Conservation (phyloP, 2,113 vertebrate genomes). For the Sigmodon hispidus region DNA sequence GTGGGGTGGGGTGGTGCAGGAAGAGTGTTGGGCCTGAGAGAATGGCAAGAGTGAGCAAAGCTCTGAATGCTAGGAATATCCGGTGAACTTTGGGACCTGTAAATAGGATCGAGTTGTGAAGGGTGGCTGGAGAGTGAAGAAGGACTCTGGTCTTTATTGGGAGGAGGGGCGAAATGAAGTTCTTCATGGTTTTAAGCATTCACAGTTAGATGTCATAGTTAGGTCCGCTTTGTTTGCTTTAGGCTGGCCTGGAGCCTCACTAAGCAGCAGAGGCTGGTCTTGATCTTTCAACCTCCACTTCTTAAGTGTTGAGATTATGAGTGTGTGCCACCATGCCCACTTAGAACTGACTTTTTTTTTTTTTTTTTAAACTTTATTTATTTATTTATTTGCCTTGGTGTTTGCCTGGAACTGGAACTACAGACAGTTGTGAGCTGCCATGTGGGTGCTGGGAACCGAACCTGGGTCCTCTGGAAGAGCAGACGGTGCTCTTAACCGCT, state of each 20-base stretch:
- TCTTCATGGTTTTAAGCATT: constrained; percentile 31
- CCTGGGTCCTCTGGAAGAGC: too few relatives aligned
- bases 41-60: background rate
- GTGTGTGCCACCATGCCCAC: background rate
- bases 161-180: constrained; percentile 6
- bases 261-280: background rate
- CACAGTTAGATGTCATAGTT: background rate
- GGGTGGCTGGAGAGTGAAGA: background rate
- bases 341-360: background rate
- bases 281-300: background rate
- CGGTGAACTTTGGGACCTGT: background rate
- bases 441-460: too few relatives aligned
- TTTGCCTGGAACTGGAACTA: too few relatives aligned
- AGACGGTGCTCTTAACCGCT: too few relatives aligned
- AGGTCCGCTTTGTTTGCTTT: background rate
- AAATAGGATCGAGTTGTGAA: background rate
- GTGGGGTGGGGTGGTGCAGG: too few relatives aligned
- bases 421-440: too few relatives aligned
- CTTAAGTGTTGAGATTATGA: background rate
- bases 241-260: background rate
- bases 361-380: too few relatives aligned
- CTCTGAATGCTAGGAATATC: background rate
- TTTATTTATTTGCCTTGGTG: too few relatives aligned
- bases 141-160: background rate
- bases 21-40: background rate